Evolutionary conservation across 2,888 invertebrate genomes (phyloP).

Genomic region (Physocephala rufipes): DNA sequence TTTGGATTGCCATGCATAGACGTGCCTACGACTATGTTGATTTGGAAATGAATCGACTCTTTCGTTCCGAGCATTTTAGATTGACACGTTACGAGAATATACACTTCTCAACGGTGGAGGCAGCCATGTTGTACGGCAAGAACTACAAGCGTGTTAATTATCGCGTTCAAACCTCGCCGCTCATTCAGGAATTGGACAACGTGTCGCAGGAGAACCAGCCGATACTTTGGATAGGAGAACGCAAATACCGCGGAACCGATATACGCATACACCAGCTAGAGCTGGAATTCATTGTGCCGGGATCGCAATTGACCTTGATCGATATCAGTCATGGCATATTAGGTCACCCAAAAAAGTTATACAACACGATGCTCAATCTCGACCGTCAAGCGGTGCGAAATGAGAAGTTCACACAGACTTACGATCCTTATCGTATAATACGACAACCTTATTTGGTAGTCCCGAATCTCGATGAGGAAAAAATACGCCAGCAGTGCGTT

Average conservation of each 20-base stretch:
- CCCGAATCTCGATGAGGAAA: slow-evolving; percentile 49
- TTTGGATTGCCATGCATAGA: slow-evolving; percentile 62
- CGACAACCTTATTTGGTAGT: slow-evolving; percentile 55
- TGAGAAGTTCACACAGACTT: slow-evolving; percentile 49
- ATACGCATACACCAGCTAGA: slow-evolving; percentile 57
- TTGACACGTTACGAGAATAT: slow-evolving; percentile 48
- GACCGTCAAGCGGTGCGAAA: slow-evolving; percentile 56
- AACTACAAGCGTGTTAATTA: slow-evolving; percentile 58
- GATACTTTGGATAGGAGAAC: slow-evolving; percentile 62
- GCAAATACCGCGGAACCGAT: slow-evolving; percentile 62
- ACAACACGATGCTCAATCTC: slow-evolving; percentile 57
- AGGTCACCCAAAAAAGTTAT: slow-evolving; percentile 59
- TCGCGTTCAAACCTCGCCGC: slow-evolving; percentile 59
- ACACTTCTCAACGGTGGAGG: slow-evolving; percentile 52
- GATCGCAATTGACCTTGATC: slow-evolving; percentile 56
- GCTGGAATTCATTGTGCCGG: slow-evolving; percentile 60
- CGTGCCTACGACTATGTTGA: slow-evolving; percentile 58
- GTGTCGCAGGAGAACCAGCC: slow-evolving; percentile 54
- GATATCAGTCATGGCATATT: slow-evolving; percentile 61
- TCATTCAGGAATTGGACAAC: slow-evolving; percentile 58
- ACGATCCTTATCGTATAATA: slow-evolving; percentile 61
- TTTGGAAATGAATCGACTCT: slow-evolving; percentile 61
- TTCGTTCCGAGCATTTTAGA: slow-evolving; percentile 62
- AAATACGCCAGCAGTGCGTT: slow-evolving; percentile 46
- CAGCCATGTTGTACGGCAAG: slow-evolving; percentile 57